Conservation (phyloP, 2,113 vertebrate species). For the Bagarius yarrelli region DNA sequence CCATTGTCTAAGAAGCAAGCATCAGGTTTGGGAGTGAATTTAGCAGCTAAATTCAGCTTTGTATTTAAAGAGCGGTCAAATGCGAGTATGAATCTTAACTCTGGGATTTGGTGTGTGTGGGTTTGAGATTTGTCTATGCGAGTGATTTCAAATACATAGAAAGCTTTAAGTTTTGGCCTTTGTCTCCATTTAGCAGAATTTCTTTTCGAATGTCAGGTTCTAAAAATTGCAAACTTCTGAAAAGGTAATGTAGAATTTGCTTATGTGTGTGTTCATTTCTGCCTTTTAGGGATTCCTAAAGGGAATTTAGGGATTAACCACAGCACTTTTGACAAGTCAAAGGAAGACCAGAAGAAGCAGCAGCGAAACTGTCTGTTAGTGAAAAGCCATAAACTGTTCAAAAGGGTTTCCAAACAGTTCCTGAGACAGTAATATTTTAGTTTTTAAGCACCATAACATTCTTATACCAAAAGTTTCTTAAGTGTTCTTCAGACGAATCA, state of each 20-base stretch:
- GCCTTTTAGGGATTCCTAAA: too few species aligned
- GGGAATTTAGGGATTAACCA: not conserved
- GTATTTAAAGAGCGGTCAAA: not conserved
- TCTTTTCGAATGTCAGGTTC: too few species aligned
- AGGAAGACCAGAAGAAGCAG: not conserved
- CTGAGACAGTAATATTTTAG: not conserved
- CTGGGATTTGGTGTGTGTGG: not conserved
- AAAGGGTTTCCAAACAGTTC: not conserved
- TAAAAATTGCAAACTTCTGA: too few species aligned
- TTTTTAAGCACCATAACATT: not conserved
- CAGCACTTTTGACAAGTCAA: not conserved
- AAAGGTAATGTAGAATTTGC: too few species aligned
- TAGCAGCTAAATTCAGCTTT: not conserved
- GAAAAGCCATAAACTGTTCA: not conserved
- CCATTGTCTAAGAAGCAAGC: too few species aligned
- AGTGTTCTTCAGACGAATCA: not conserved
- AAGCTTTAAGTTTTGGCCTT: not conserved
- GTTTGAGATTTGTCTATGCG: not conserved
- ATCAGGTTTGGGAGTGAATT: slow-evolving; percentile 1
- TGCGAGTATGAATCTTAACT: not conserved
- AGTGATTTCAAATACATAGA: not conserved
- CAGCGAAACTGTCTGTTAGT: not conserved
- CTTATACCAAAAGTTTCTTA: not conserved
- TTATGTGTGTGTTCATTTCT: too few species aligned
- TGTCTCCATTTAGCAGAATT: not conserved